Evolutionary conservation across 2,888 invertebrate species (phyloP).

Genomic region (Brachypalpus laphriformis): DNA sequence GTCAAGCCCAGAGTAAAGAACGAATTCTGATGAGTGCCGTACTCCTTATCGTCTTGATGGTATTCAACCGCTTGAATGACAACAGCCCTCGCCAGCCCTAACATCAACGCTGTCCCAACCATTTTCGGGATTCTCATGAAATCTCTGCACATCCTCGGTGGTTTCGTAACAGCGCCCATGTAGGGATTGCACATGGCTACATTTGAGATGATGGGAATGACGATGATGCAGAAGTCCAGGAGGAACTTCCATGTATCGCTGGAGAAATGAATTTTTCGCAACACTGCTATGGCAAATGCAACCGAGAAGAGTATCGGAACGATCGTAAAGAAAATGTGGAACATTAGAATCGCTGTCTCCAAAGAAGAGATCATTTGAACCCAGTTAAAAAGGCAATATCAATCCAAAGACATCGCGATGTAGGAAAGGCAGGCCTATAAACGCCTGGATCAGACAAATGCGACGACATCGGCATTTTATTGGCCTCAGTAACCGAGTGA

Average conservation of each 20-base stretch:
- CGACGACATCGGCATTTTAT: no score
- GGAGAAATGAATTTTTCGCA: slow-evolving; percentile 19
- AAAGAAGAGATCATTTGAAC: no score
- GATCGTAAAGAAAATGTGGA: slow-evolving; percentile 75
- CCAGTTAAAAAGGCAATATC: no score
- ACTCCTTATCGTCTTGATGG: slow-evolving; percentile 94
- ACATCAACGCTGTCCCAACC: slow-evolving; percentile 83
- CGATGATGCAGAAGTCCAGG: slow-evolving; percentile 85
- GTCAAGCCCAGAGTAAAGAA: slow-evolving; percentile 95
- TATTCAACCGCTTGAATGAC: slow-evolving; percentile 88
- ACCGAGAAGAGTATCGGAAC: slow-evolving; percentile 75
- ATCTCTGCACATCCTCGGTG: slow-evolving; percentile 77
- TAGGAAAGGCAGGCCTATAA: no score
- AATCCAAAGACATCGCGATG: no score
- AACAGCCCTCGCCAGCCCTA: slow-evolving; percentile 87
- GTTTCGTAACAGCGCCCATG: slow-evolving; percentile 90
- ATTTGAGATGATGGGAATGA: slow-evolving; percentile 84
- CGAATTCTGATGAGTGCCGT: slow-evolving; percentile 99
- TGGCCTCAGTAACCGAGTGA: no score
- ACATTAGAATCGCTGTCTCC: slow-evolving; percentile 72
- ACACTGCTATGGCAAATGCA: slow-evolving; percentile 25
- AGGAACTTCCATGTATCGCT: slow-evolving; percentile 78
- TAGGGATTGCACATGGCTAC: slow-evolving; percentile 84
- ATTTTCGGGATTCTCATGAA: slow-evolving; percentile 77
- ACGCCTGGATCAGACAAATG: no score